phyloP scores from a whole-genome alignment of 2,888 invertebrate species.

The Ctena decussata region DNA sequence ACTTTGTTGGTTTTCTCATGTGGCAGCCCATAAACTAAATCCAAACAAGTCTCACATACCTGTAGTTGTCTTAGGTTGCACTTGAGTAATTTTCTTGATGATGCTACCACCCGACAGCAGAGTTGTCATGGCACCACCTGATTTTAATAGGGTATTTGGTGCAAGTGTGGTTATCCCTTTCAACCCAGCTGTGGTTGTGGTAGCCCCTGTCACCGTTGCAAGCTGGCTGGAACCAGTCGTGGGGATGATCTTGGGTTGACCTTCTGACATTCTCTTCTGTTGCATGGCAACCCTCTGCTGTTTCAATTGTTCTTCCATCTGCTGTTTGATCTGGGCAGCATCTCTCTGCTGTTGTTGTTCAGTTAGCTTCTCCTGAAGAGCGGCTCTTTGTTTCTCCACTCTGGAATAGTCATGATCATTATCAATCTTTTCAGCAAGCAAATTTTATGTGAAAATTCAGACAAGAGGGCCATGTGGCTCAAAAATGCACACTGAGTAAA shows the following conservation, averaged over 20 bases:
- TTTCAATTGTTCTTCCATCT: slow-evolving; percentile 96
- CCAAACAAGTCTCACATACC: too few relatives aligned
- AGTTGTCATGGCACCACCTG: slow-evolving; percentile 69
- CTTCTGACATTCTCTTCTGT: slow-evolving; percentile 90
- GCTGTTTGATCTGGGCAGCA: slow-evolving; percentile 89
- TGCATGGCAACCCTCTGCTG: slow-evolving; percentile 96
- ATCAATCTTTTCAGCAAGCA: too few relatives aligned
- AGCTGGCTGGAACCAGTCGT: slow-evolving; percentile 56
- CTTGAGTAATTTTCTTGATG: slow-evolving; percentile 78
- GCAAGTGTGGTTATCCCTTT: slow-evolving; percentile 72
- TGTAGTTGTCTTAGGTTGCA: slow-evolving; percentile 76
- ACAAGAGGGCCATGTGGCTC: too few relatives aligned
- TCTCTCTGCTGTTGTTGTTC: slow-evolving; percentile 74
- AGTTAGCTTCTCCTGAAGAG: slow-evolving; percentile 86
- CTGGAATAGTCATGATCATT: slow-evolving; percentile 70
- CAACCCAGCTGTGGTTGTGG: slow-evolving; percentile 56
- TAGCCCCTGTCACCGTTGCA: background rate
- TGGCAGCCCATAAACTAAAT: too few relatives aligned
- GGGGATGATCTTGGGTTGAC: slow-evolving; percentile 59
- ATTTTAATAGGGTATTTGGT: slow-evolving; percentile 82
- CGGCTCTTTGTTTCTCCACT: slow-evolving; percentile 86
- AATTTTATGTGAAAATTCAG: too few relatives aligned
- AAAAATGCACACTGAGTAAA: too few relatives aligned
- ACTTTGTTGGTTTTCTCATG: too few relatives aligned
- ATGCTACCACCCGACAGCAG: slow-evolving; percentile 65